Conservation (phyloP, 2,797 vertebrate genomes). For the Gallinago solitaria region DNA sequence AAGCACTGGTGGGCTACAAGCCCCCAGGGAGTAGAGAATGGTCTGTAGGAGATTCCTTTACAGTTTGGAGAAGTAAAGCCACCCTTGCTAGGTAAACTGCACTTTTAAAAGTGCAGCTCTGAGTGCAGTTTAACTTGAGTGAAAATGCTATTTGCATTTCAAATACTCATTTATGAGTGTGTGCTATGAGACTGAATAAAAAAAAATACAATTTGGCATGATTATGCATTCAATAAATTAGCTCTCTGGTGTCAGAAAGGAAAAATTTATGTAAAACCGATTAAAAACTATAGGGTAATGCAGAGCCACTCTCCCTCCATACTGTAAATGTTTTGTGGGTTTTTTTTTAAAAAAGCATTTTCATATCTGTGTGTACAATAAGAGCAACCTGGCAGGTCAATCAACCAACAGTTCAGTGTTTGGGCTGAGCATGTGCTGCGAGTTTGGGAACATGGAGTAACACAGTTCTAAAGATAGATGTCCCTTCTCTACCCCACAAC, state of each 20-base stretch:
- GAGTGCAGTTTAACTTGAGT: background rate
- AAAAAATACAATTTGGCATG: background rate
- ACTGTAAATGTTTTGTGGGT: background rate
- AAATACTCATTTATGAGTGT: background rate
- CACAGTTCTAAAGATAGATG: conserved; percentile 40
- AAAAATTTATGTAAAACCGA: background rate
- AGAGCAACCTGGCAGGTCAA: background rate
- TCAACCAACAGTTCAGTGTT: conserved; percentile 1
- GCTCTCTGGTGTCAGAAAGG: background rate
- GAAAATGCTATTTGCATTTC: background rate
- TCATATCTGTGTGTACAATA: background rate
- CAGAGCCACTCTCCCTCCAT: background rate
- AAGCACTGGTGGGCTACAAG: background rate
- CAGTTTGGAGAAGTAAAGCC: background rate
- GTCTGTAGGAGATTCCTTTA: background rate
- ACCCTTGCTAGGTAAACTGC: background rate
- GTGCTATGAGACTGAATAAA: background rate
- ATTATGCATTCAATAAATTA: background rate
- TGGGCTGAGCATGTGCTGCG: background rate
- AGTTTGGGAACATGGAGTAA: conserved; percentile 17
- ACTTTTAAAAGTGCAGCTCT: background rate
- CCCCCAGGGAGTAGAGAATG: background rate
- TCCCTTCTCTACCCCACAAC: conserved; percentile 25
- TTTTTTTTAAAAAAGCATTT: background rate
- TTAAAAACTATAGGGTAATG: background rate